Evolutionary conservation across 2,113 vertebrate species (phyloP).

Genomic region (Galeopterus variegatus): DNA sequence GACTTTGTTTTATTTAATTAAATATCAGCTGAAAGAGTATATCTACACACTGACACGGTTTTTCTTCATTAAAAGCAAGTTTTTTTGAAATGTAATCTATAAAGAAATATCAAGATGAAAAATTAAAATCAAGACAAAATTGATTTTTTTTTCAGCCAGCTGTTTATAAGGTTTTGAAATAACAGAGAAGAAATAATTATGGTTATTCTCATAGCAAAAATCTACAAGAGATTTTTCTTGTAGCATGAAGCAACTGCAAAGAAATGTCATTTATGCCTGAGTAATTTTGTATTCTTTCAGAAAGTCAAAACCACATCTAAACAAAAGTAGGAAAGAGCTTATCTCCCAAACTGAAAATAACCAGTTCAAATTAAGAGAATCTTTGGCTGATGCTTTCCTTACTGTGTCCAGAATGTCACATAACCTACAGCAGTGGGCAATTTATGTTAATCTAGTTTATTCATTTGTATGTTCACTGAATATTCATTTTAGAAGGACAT

Average conservation of each 20-base stretch:
- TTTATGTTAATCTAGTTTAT: background rate
- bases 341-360: background rate
- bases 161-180: conserved; percentile 5
- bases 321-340: background rate
- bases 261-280: conserved; percentile 18
- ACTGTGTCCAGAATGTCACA: background rate
- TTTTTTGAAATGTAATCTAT: background rate
- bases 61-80: background rate
- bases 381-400: background rate
- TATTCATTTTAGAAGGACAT: background rate
- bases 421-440: background rate
- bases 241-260: background rate
- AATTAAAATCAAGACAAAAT: conserved; percentile 12
- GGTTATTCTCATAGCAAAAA: background rate
- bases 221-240: background rate
- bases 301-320: background rate
- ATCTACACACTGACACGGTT: background rate
- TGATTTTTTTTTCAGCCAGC: conserved; percentile 46
- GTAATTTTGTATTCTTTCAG: conserved; percentile 21
- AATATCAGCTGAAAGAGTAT: background rate
- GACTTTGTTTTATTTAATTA: conserved; percentile 43
- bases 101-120: background rate
- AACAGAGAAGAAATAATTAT: conserved; percentile 20
- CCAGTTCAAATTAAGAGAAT: background rate
- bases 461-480: background rate